Base-by-base conservation (phyloP, 2,113 vertebrate species). In the Corythornis madagascariensis region DNA sequence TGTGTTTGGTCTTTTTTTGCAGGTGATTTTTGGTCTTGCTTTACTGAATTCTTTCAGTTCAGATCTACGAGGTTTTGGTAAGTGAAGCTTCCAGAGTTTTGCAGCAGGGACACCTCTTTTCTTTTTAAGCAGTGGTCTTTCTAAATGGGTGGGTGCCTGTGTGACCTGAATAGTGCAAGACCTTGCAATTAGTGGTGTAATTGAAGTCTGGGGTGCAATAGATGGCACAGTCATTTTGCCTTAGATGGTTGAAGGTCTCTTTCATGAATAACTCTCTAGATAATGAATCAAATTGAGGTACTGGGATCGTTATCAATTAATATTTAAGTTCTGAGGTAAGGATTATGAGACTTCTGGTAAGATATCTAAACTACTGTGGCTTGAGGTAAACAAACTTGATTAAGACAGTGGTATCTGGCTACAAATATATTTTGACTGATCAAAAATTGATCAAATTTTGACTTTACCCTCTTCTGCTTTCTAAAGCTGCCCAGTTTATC, bases 11-110 rank as follows among this genome's bases (percentile, higher is more conserved):
- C 43, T 96, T 94, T 18, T 18, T 96, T 97, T 77, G 10, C 87
- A 99, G 99, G 99, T 99, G 82, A 99, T 99, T 96, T 99, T 99
- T 98, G 99, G 99, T 83, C 99, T 99, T 70, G 99, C 99, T 95
- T 98, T 99, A 96, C 97, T 99, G 95, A 99, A 99, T 97, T 99
- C 99, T 76, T 99, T 98, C 96, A 99, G 98, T 97, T 94, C 97
- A 92, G 99, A 99, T 98, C 98, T 99, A 92, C 98, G 98, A 95
- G 98, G 98, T 95, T 99, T 99, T 98, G 99, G 99, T 99, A 98
- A 98, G 98, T 96, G 88, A 42, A 42, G 43, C 29, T 61, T 28
- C 10, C 33, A 11, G 65, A 66, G 40, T 56, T 7, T 52, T 79
- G 13, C 57, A 50, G 19, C 35, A 77, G 12, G 75, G 28, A 50